phyloP scores from a whole-genome alignment of 2,113 vertebrate genomes.

The Microcebus lehilahytsara region DNA sequence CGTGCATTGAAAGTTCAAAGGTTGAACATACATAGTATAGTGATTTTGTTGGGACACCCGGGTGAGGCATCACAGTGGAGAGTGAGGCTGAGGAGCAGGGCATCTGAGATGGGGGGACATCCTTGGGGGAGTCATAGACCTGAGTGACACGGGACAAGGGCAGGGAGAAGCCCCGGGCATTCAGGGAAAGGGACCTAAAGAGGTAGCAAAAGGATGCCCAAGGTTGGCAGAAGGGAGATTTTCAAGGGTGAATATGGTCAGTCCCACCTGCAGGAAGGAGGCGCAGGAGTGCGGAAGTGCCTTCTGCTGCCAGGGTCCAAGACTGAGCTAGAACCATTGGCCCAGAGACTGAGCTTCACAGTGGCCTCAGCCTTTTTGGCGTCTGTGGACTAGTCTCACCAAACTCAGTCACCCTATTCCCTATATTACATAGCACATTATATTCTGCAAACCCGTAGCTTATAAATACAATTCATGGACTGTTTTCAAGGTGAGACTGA shows the following conservation, averaged over 20 bases:
- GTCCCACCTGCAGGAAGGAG: not conserved
- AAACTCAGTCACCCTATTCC: not conserved
- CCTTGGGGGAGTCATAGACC: not conserved
- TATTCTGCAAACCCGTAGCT: not conserved
- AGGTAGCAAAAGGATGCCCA: not conserved
- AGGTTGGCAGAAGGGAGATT: not conserved
- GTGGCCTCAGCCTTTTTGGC: not conserved
- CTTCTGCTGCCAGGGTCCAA: not conserved
- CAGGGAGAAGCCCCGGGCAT: not conserved
- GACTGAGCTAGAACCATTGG: not conserved
- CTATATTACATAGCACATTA: not conserved
- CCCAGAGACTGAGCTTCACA: not conserved
- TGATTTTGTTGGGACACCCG: not conserved
- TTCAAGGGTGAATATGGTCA: not conserved
- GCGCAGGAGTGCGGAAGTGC: too few species aligned
- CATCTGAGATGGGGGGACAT: too few species aligned
- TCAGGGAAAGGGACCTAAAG: not conserved
- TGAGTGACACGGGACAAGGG: not conserved
- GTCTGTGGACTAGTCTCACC: not conserved
- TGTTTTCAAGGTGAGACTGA: not conserved
- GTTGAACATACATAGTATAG: rapidly evolving
- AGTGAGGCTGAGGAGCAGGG: not conserved
- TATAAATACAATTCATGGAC: not conserved
- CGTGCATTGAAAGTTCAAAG: not conserved
- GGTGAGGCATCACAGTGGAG: not conserved